A percentile compares a stretch with the other conserved stretches of the same genome.
Evolutionary conservation across 2,888 invertebrate species (phyloP).

Genomic region (Yponomeuta evonymella): DNA sequence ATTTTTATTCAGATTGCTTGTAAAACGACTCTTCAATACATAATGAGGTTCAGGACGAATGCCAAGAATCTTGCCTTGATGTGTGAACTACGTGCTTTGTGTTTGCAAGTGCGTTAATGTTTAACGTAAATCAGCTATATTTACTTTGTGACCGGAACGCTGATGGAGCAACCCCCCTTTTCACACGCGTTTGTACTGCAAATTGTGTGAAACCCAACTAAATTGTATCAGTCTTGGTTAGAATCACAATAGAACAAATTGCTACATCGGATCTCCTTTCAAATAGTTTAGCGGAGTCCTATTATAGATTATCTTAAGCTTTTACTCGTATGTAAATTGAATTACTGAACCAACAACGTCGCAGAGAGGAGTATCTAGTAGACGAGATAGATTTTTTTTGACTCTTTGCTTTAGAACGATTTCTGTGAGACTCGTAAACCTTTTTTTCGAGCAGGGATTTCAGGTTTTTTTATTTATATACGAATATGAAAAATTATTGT

Average conservation of each 20-base stretch:
- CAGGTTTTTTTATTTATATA: too few species aligned
- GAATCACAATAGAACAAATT: background rate
- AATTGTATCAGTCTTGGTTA: background rate
- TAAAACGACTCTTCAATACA: too few species aligned
- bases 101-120: background rate
- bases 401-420: too few species aligned
- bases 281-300: background rate
- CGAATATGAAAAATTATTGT: too few species aligned
- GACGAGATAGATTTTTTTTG: too few species aligned
- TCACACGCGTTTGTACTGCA: background rate
- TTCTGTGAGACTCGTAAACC: too few species aligned
- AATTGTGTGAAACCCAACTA: background rate
- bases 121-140: slow-evolving; percentile 1
- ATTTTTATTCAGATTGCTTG: too few species aligned
- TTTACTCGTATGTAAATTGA: background rate
- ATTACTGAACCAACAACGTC: background rate
- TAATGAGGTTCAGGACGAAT: background rate
- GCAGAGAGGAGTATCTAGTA: background rate
- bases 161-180: background rate
- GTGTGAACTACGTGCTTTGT: background rate
- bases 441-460: too few species aligned
- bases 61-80: background rate
- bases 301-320: background rate
- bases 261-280: background rate
- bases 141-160: background rate